Percentiles rank a stretch among this genome's conserved stretches.
phyloP scores from a whole-genome alignment of 2,113 vertebrate species.

The Strix aluco region DNA sequence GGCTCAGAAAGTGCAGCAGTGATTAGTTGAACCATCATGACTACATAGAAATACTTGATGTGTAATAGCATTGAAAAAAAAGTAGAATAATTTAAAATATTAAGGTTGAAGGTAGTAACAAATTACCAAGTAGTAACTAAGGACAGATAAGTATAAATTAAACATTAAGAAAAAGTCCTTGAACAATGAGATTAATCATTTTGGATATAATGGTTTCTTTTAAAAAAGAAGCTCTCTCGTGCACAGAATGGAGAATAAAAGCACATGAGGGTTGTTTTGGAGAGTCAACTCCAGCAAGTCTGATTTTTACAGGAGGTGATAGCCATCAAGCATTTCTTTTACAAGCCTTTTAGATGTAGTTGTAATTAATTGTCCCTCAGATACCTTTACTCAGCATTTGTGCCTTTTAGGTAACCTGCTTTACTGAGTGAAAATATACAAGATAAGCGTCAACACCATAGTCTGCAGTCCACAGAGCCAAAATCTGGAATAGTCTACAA shows the following conservation, averaged over 20 bases:
- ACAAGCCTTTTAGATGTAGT: background rate
- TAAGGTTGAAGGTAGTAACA: slow-evolving; percentile 30
- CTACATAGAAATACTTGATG: background rate
- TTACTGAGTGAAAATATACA: background rate
- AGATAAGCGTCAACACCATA: background rate
- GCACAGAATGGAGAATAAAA: background rate
- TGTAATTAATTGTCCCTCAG: background rate
- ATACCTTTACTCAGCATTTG: background rate
- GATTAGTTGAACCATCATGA: slow-evolving; percentile 21
- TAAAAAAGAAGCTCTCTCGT: background rate
- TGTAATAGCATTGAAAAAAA: slow-evolving; percentile 14
- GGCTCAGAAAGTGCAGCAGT: slow-evolving; percentile 22
- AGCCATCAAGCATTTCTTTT: background rate
- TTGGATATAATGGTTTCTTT: slow-evolving; percentile 6
- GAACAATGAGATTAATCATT: slow-evolving; percentile 37
- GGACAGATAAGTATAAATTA: slow-evolving; percentile 47
- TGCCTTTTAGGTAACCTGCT: background rate
- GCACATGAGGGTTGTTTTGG: background rate
- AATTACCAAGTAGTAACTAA: slow-evolving; percentile 26
- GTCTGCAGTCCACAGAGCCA: background rate
- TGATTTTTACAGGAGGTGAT: background rate
- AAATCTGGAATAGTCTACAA: background rate
- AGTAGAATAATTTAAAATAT: slow-evolving; percentile 36
- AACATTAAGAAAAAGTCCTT: background rate
- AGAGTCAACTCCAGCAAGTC: background rate